A percentile compares a stretch with the other conserved stretches of the same genome.
Evolutionary conservation across 2,113 vertebrate species (phyloP).

Genomic region (Albula goreensis): DNA sequence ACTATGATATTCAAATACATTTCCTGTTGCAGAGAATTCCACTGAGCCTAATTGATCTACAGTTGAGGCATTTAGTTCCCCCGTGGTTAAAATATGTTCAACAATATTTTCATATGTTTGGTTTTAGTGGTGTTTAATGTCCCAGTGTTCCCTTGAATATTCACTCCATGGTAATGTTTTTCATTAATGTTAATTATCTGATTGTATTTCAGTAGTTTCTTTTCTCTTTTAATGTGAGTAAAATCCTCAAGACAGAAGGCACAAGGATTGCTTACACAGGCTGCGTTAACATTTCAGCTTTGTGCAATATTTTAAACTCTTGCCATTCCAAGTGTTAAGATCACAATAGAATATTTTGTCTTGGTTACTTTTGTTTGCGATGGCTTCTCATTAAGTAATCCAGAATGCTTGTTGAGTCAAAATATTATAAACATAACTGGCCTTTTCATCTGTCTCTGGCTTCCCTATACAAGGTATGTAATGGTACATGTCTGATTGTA

Average conservation of each 20-base stretch:
- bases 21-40: neutral
- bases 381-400: neutral
- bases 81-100: neutral
- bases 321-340: neutral
- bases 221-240: neutral
- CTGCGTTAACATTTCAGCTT: neutral
- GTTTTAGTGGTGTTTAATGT: neutral
- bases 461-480: neutral
- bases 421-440: neutral
- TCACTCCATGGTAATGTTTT: neutral
- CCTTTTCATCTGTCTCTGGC: neutral
- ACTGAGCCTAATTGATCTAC: neutral
- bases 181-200: neutral
- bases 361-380: neutral
- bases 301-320: neutral
- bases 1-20: neutral
- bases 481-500: neutral
- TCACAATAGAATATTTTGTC: neutral
- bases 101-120: neutral
- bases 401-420: neutral
- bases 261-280: neutral
- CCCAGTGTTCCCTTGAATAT: neutral
- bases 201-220: neutral
- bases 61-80: neutral
- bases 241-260: neutral